Evolutionary conservation across 2,888 invertebrate genomes (phyloP).

Genomic region (Tipula unca): DNA sequence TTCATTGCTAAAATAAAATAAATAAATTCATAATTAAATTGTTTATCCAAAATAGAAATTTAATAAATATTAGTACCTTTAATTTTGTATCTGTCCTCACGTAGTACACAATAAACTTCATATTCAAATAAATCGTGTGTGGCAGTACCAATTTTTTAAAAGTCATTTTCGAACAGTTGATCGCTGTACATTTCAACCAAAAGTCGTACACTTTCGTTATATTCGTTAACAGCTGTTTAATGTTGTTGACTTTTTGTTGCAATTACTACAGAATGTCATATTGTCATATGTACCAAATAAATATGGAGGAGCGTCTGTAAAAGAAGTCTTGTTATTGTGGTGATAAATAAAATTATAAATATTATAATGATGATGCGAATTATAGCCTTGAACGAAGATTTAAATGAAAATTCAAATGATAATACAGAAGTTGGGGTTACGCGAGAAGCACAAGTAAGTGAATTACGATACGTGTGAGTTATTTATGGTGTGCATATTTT

Average conservation of each 20-base stretch:
- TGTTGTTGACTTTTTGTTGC: neutral
- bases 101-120: neutral
- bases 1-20: neutral
- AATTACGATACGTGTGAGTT: neutral
- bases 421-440: constrained; percentile 27
- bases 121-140: neutral
- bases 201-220: neutral
- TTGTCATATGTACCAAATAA: neutral
- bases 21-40: neutral
- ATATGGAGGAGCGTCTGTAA: neutral
- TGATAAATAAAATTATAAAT: neutral
- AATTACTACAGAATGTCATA: neutral
- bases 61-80: neutral
- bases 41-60: neutral
- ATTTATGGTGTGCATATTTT: neutral
- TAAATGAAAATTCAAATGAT: constrained; percentile 25
- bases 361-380: constrained; percentile 27
- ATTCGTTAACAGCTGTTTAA: neutral
- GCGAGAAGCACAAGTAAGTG: constrained; percentile 28
- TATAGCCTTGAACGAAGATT: constrained; percentile 27
- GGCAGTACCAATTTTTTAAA: neutral
- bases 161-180: neutral
- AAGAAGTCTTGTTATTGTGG: neutral
- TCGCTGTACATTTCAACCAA: neutral
- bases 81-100: neutral